Conservation (phyloP, 2,113 vertebrate species). For the Camelus dromedarius region DNA sequence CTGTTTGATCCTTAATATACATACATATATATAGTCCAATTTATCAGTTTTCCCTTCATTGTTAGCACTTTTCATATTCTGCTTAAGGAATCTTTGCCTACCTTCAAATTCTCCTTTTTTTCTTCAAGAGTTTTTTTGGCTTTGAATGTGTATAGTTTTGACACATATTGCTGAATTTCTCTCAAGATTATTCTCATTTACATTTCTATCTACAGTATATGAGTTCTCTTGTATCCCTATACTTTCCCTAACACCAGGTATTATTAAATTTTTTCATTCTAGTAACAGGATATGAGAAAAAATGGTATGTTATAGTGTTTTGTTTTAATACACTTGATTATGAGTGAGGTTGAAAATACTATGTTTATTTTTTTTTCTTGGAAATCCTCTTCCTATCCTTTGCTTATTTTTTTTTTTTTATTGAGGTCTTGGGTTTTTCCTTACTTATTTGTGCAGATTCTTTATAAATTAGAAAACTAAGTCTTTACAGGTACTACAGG, state of each 20-base stretch:
- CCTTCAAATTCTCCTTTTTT: background rate
- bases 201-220: background rate
- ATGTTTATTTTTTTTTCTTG: background rate
- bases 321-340: background rate
- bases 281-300: background rate
- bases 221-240: background rate
- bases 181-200: background rate
- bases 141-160: background rate
- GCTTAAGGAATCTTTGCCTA: background rate
- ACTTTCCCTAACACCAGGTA: background rate
- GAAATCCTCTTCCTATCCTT: background rate
- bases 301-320: background rate
- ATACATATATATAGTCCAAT: background rate
- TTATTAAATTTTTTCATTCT: conserved; percentile 2
- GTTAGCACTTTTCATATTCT: background rate
- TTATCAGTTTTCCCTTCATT: background rate
- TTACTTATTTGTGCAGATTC: background rate
- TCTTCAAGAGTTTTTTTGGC: background rate
- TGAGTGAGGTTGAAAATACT: background rate
- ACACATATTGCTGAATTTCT: background rate
- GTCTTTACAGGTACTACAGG: background rate
- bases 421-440: background rate
- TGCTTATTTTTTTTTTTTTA: background rate
- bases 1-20: background rate
- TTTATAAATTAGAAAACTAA: background rate